These are phyloP conservation scores for Cabera pusaria DNA, from an alignment of 2,888 invertebrate genomes.

Conservation along the genomic window DNA sequence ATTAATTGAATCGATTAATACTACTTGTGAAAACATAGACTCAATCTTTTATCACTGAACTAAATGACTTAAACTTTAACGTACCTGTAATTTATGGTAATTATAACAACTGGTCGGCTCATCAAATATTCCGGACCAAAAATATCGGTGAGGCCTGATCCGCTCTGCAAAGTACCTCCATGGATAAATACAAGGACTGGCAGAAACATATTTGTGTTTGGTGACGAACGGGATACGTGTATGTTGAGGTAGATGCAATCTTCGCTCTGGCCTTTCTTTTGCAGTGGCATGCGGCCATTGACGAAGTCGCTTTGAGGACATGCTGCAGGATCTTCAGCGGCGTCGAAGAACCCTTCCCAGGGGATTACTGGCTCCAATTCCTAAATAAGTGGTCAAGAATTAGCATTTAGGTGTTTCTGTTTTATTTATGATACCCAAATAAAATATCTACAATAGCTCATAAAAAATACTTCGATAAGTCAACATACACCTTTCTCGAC, in stretches of 20 bases:
- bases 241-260: constrained; percentile 47
- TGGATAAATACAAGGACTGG: constrained; percentile 28
- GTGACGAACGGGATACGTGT: constrained; percentile 2
- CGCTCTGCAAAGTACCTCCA: constrained; percentile 26
- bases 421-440: too few relatives aligned
- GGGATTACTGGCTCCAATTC: constrained; percentile 41
- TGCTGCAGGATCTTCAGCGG: constrained; percentile 76
- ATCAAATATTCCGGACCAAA: constrained; percentile 35
- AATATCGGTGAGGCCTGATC: constrained; percentile 22
- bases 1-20: too few relatives aligned
- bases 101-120: constrained; percentile 45
- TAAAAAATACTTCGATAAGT: too few relatives aligned
- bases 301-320: constrained; percentile 78
- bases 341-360: constrained; percentile 74
- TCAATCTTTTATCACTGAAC: too few relatives aligned
- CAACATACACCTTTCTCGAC: too few relatives aligned
- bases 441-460: too few relatives aligned
- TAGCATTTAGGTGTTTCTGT: too few relatives aligned
- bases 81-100: constrained; percentile 57
- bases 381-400: too few relatives aligned
- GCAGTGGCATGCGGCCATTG: constrained; percentile 31
- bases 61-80: not conserved
- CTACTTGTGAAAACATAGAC: too few relatives aligned
- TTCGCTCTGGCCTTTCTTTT: constrained; percentile 37
- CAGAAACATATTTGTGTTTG: constrained; percentile 6